Percentiles rank a stretch among this genome's conserved stretches.
phyloP scores from a whole-genome alignment of 1,140 invertebrate species.

The Contarinia nasturtii region DNA sequence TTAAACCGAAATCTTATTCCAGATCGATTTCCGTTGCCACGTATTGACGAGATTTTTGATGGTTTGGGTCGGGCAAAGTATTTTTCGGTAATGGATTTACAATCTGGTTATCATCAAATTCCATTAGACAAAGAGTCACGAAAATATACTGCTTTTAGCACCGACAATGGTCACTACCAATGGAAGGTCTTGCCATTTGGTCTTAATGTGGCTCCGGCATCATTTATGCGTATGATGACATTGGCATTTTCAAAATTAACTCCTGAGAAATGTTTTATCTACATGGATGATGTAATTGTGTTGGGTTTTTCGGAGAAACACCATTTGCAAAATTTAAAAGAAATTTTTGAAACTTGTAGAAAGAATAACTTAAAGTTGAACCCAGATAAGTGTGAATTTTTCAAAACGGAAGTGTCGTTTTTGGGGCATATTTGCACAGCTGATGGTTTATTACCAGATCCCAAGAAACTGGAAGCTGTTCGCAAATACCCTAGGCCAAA shows the following conservation, averaged over 20 bases:
- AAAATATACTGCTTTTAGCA: neutral
- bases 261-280: neutral
- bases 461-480: conserved; percentile 5
- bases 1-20: conserved; percentile 1
- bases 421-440: conserved; percentile 6
- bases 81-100: conserved; percentile 22
- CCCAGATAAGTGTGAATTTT: conserved; percentile 9
- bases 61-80: conserved; percentile 12
- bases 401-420: conserved; percentile 7
- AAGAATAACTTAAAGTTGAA: conserved; percentile 9
- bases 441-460: conserved; percentile 3
- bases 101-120: conserved; percentile 26
- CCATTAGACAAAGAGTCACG: neutral
- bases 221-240: neutral
- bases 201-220: neutral
- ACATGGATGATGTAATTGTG: neutral
- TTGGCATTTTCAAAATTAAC: neutral
- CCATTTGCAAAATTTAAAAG: neutral
- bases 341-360: neutral
- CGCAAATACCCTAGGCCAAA: conserved; percentile 9
- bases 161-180: neutral
- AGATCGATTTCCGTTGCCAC: conserved; percentile 23
- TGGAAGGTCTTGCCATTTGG: conserved; percentile 1
- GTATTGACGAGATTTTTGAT: conserved; percentile 22
- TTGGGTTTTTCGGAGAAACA: neutral